Evolutionary conservation across 2,113 vertebrate genomes (phyloP).

Genomic region (Dasypus novemcinctus): DNA sequence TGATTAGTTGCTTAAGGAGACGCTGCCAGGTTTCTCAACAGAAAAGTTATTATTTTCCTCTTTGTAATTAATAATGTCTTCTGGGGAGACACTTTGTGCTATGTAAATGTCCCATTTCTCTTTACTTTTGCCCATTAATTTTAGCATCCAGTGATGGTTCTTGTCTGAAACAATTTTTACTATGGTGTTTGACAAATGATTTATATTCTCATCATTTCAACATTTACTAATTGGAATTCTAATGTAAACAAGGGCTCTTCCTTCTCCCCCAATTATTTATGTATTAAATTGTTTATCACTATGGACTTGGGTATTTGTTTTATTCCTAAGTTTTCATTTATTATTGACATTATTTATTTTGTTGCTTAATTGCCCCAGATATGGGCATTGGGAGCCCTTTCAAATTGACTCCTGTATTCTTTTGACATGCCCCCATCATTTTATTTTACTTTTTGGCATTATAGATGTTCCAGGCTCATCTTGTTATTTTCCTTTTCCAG

Average conservation of each 20-base stretch:
- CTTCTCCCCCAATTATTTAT: neutral
- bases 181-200: neutral
- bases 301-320: neutral
- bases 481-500: neutral
- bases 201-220: neutral
- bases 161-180: neutral
- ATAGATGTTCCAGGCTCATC: neutral
- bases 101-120: neutral
- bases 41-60: neutral
- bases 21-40: neutral
- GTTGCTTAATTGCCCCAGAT: neutral
- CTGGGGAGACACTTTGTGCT: neutral
- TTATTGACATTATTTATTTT: neutral
- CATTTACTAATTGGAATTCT: constrained; percentile 29
- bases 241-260: neutral
- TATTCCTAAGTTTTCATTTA: neutral
- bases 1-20: neutral
- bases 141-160: neutral
- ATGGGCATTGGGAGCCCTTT: neutral
- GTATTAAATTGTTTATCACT: neutral
- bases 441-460: neutral
- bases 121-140: neutral
- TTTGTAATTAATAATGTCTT: neutral
- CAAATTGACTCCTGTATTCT: neutral
- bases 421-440: neutral